These are phyloP conservation scores for Dendrocopos noguchii DNA, from an alignment of 2,113 vertebrate genomes.

Conservation along the genomic window DNA sequence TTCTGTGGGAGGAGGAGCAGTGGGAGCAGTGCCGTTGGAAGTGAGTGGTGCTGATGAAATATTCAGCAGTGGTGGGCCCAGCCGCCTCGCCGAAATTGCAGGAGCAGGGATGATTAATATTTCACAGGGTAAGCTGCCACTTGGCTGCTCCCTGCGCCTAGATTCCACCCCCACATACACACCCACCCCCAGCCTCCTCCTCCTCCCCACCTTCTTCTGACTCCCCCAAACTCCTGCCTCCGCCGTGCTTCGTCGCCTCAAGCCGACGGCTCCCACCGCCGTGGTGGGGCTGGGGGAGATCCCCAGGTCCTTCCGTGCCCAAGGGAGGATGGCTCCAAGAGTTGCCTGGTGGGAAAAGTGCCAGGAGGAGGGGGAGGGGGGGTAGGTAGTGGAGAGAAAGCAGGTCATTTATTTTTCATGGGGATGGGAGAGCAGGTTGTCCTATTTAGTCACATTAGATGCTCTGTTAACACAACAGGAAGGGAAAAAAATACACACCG, in stretches of 20 bases:
- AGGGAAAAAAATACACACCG: not conserved
- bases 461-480: constrained; percentile 80
- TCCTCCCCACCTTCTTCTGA: not conserved
- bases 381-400: constrained; percentile 56
- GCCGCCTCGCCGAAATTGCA: constrained; percentile 77
- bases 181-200: not conserved
- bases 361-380: constrained; percentile 7
- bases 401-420: constrained; percentile 77
- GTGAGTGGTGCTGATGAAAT: constrained; percentile 77
- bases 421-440: constrained; percentile 74
- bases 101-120: constrained; percentile 79
- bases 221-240: constrained; percentile 19
- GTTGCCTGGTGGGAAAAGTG: not conserved
- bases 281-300: not conserved
- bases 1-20: constrained; percentile 29
- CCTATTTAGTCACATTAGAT: constrained; percentile 83
- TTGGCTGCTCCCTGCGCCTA: constrained; percentile 71
- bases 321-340: not conserved
- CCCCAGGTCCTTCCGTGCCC: not conserved
- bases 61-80: constrained; percentile 78
- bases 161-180: constrained; percentile 53
- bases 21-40: constrained; percentile 70
- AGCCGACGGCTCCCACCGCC: not conserved
- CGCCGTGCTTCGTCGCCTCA: not conserved
- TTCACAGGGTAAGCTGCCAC: constrained; percentile 78